Evolutionary conservation across 2,888 invertebrate species (phyloP).

Genomic region (Notodromas monacha): DNA sequence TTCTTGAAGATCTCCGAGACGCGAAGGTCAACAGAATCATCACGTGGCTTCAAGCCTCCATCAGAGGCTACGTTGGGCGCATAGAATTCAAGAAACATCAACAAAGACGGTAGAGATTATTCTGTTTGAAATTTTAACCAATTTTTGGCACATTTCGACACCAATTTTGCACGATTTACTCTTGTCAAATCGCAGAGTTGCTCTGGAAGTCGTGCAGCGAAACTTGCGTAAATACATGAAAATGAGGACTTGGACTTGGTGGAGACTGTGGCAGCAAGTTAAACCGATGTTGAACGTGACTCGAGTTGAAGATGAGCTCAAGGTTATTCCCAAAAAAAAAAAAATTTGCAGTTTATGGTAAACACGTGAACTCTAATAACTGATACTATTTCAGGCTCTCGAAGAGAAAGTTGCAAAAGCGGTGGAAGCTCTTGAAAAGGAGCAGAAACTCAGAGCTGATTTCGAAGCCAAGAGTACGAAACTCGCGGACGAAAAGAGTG

Average conservation of each 20-base stretch:
- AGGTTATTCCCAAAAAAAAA: conserved; percentile 33
- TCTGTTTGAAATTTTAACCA: conserved; percentile 16
- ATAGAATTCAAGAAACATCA: conserved; percentile 22
- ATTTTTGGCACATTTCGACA: no score
- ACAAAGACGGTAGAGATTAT: conserved; percentile 24
- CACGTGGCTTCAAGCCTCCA: conserved; percentile 86
- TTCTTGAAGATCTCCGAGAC: conserved; percentile 99
- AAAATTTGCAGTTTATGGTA: background rate
- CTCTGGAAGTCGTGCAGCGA: conserved; percentile 90
- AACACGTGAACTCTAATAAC: background rate
- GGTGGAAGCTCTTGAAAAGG: conserved; percentile 69
- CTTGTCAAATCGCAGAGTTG: conserved; percentile 27
- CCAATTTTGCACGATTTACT: background rate
- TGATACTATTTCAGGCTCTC: conserved; percentile 36
- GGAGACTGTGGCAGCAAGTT: conserved; percentile 98
- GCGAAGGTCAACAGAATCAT: conserved; percentile 91
- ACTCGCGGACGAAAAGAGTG: conserved; percentile 72
- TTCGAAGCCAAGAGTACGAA: conserved; percentile 73
- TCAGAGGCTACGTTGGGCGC: conserved; percentile 39
- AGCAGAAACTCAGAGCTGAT: conserved; percentile 86
- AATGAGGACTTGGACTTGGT: conserved; percentile 99
- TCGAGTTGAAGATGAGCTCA: conserved; percentile 95
- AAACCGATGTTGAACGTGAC: conserved; percentile 96
- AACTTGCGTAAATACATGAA: conserved; percentile 97
- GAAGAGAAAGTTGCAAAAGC: conserved; percentile 87